Evolutionary conservation across 2,888 invertebrate genomes (phyloP), one percentile per base, ranked within the genome.

Genomic region (Osmoderma eremita): DNA sequence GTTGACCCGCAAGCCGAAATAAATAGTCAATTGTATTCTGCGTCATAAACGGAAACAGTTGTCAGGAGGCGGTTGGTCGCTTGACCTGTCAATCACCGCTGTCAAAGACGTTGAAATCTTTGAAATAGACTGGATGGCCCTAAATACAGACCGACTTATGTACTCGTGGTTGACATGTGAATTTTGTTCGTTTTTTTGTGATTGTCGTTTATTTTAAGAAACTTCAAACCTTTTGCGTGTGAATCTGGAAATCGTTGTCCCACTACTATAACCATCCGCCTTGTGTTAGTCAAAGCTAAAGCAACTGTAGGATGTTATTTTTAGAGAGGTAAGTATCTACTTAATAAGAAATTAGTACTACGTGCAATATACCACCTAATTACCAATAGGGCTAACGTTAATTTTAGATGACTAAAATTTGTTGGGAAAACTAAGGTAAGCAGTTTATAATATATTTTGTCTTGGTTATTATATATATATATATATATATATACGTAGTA

Each of bases 31-130:
- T 74, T 74, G 72, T 74, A 69, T 71, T 71, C 69, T 72, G 67
- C 64, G 66, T 68, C 50, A 63, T 48, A 63, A 74, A 73, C 74
- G 74, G 74, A 74, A 74, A 73, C 74, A 71, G 74, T 74, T 73
- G 73, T 73, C 72, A 72, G 64, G 70, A 68, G 70, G 67, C 73
- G 72, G 74, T 49, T 72, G 74, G 74, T 71, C 74, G 73, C 71
- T 73, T 73, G 71, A 72, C 70, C 68, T 74, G 74, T 74, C 74
- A 74, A 74, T 74, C 74, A 74, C 56, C 69, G 65, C 61, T 72
- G 72, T 74, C 74, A 73, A 70, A 74, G 68, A 72, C 69, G 64
- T 49, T 53, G 38, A 63, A 58, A 45, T 45, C 18, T 24, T 45
- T 17, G 48, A 61, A 61, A 61, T 61, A 30, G 17, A 41, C 30